Evolutionary conservation across 2,113 vertebrate species (phyloP), one percentile per base, ranked within the genome.

Genomic region (Rafetus swinhoei): DNA sequence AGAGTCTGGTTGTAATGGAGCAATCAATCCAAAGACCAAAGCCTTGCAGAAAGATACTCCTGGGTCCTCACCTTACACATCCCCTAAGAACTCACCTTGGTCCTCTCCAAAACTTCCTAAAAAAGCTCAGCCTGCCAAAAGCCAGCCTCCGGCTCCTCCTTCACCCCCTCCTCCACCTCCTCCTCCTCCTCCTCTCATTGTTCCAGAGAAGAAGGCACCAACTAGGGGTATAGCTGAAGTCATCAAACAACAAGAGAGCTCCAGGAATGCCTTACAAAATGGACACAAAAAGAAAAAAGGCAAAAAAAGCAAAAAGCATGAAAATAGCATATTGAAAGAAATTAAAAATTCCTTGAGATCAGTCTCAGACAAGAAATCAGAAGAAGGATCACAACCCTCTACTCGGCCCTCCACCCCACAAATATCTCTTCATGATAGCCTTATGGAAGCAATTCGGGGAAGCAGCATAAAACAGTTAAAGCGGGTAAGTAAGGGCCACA

Each of bases 201-300:
- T 96, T 29, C 93, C 98, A 84, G 98, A 99, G 90, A 99, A 98
- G 95, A 98, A 97, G 74, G 95, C 97, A 79, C 98, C 99, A 53
- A 99, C 98, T 22, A 97, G 99, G 87, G 99, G 98, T 97, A 99
- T 99, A 8, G 99, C 99, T 0, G 99, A 99, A 96, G 99, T 99
- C 87, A 99, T 99, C 97, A 98, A 98, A 97, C 97, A 98, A 15
- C 99, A 99, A 76, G 99, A 99, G 97, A 98, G 92, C 1, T 95
- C 98, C 65, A 97, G 95, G 96, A 98, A 96, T 93, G 98, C 98
- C 29, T 84, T 97, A 53, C 97, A 97, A 35, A 97, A 97, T 5
- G 98, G 98, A 97, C 98, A 98, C 92, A 98, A 97, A 95, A 99
- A 99, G 97, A 95, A 98, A 82, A 99, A 98, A 96, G 97, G 98